Percentiles rank a stretch among this genome's conserved stretches.
These are phyloP conservation scores for Erebia epiphron DNA, from an alignment of 2,888 invertebrate species.

Conservation along the genomic window DNA sequence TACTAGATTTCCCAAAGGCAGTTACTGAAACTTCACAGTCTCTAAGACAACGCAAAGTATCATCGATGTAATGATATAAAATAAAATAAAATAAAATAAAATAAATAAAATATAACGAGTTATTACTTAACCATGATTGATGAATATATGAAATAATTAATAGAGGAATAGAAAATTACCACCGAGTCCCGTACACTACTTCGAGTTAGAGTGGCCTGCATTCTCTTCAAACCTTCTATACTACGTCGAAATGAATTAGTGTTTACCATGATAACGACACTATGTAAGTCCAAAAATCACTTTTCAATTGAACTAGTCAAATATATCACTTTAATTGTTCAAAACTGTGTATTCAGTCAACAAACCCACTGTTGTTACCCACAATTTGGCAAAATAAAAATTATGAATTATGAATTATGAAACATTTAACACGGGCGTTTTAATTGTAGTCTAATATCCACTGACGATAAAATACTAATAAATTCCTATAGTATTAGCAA, in stretches of 20 bases:
- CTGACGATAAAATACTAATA: background rate
- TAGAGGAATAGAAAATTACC: background rate
- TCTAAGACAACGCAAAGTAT: no score
- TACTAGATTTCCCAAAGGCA: no score
- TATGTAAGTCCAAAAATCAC: background rate
- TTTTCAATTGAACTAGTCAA: background rate
- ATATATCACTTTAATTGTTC: background rate
- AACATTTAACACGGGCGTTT: background rate
- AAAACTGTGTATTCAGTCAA: background rate
- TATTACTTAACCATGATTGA: no score
- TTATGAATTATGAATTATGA: no score
- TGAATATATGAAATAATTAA: no score
- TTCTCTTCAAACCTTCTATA: conserved; percentile 10
- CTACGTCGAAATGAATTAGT: conserved; percentile 8
- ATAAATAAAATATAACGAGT: no score
- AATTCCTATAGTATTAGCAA: background rate
- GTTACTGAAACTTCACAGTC: no score
- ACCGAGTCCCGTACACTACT: background rate
- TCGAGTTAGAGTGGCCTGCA: background rate
- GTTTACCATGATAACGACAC: background rate
- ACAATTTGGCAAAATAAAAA: no score
- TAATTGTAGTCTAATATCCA: background rate
- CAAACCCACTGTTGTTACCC: no score
- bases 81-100: no score
- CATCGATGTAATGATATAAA: no score